A percentile compares a stretch with the other conserved stretches of the same genome.
Conservation (phyloP, 1,140 invertebrate genomes). For the Hyles euphorbiae region DNA sequence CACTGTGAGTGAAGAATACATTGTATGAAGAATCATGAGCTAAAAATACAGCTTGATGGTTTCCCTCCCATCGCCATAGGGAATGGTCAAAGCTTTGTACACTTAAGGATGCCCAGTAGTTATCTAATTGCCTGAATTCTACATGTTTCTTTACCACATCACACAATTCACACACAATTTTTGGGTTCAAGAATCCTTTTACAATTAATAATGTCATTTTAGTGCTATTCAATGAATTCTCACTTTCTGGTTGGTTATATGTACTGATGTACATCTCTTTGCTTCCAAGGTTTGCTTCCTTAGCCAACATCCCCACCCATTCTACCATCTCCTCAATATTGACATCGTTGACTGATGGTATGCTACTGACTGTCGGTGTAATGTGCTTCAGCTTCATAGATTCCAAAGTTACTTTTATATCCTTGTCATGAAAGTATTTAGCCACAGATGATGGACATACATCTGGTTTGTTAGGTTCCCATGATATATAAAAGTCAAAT, state of each 20-base stretch:
- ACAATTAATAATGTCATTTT: constrained; percentile 45
- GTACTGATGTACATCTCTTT: constrained; percentile 48
- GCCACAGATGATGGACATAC: constrained; percentile 62
- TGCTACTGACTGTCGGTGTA: constrained; percentile 36
- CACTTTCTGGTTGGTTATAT: constrained; percentile 48
- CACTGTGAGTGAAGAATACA: constrained; percentile 45
- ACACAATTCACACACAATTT: constrained; percentile 33
- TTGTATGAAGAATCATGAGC: constrained; percentile 50
- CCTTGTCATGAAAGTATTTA: constrained; percentile 53
- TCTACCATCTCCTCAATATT: constrained; percentile 53
- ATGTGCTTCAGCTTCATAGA: constrained; percentile 28
- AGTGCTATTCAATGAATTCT: constrained; percentile 33
- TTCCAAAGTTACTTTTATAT: constrained; percentile 33
- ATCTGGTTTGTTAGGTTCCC: constrained; percentile 49
- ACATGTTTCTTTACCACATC: constrained; percentile 38
- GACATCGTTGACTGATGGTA: constrained; percentile 45
- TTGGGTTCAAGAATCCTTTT: constrained; percentile 50
- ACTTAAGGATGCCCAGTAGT: constrained; percentile 57
- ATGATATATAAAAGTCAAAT: constrained; percentile 48
- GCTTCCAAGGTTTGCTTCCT: constrained; percentile 34
- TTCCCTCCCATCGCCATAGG: constrained; percentile 41
- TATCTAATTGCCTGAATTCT: constrained; percentile 33
- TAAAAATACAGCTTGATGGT: constrained; percentile 45
- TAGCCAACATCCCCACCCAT: constrained; percentile 60
- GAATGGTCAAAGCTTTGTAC: constrained; percentile 54